Evolutionary conservation across 2,113 vertebrate genomes (phyloP), one percentile per base, ranked within the genome.

Genomic region (Pachycephala philippinensis): DNA sequence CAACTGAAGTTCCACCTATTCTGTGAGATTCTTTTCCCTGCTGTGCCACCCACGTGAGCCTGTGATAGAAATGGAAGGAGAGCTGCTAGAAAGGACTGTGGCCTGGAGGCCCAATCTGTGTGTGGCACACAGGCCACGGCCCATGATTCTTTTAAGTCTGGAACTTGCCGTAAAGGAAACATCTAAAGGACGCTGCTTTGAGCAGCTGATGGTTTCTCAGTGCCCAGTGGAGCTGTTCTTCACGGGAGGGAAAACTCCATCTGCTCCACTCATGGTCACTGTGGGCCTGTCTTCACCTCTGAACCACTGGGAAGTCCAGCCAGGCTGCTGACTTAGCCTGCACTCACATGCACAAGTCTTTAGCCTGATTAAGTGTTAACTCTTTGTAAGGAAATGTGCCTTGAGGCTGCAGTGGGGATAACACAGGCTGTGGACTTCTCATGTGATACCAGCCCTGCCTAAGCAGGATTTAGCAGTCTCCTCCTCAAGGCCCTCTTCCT

Each of bases 401-500:
- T 66, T 16, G 50, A 77, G 85, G 71, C 71, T 84, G 6, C 54
- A 30, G 53, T 6, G 26, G 39, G 69, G 68, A 76, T 63, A 42
- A 6, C 63, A 3, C 37, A 13, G 54, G 66, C 83, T 42, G 50
- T 39, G 88, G 59, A 56, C 66, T 86, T 89, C 92, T 61, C 40
- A 5, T 72, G 28, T 70, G 71, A 31, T 30, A 37, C 59, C 57
- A 64, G 82, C 45, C 22, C 70, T 85, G 71, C 76, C 80, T 84
- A 90, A 92, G 83, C 33, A 70, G 90, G 92, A 90, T 93, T 95
- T 81, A 70, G 27, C 63, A 53, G 50, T 65, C 63, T 80, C 28
- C 19, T 76, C 57, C 59, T 79, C 61, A 15, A 72, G 39, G 18
- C 35, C 37, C 44, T 75, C 61, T 52, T 52, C 53, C 42, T 30